phyloP scores from a whole-genome alignment of 2,113 vertebrate genomes.

The Lepisosteus osseus region DNA sequence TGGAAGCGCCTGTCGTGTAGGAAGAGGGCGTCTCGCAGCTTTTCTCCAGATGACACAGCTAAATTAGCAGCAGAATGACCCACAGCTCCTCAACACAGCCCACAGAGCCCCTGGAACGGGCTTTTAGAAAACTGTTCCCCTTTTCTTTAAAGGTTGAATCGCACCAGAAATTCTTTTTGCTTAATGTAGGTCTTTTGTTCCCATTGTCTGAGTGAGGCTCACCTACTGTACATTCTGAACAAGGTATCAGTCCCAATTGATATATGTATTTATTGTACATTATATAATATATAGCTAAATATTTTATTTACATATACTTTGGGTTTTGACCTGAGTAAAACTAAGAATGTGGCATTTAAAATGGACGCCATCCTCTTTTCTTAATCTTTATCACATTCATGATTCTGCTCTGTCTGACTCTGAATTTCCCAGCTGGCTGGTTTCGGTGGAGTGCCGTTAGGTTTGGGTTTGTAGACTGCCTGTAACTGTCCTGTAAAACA shows the following conservation, averaged over 20 bases:
- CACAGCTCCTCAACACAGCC: slow-evolving; percentile 8
- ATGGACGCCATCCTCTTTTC: too few relatives aligned
- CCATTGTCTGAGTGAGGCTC: too few relatives aligned
- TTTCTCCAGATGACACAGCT: slow-evolving; percentile 9
- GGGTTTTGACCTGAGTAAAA: not conserved
- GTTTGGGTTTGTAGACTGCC: not conserved
- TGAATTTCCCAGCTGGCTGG: not conserved
- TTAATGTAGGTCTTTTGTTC: too few relatives aligned
- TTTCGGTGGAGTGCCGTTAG: not conserved
- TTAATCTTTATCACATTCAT: too few relatives aligned
- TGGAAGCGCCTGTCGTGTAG: slow-evolving; percentile 23
- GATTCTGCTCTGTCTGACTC: too few relatives aligned
- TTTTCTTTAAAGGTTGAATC: not conserved
- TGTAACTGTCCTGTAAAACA: too few relatives aligned
- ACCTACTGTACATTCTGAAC: too few relatives aligned
- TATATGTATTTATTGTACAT: too few relatives aligned
- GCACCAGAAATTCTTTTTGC: not conserved
- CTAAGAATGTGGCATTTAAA: too few relatives aligned
- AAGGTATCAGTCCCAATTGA: too few relatives aligned
- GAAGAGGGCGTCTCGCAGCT: slow-evolving; percentile 19
- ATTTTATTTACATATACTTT: not conserved
- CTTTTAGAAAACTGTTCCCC: not conserved
- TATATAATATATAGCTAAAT: too few relatives aligned
- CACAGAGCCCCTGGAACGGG: not conserved
- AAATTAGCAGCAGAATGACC: too few relatives aligned